phyloP scores from a whole-genome alignment of 2,888 invertebrate genomes.

The Branchellion lobata region DNA sequence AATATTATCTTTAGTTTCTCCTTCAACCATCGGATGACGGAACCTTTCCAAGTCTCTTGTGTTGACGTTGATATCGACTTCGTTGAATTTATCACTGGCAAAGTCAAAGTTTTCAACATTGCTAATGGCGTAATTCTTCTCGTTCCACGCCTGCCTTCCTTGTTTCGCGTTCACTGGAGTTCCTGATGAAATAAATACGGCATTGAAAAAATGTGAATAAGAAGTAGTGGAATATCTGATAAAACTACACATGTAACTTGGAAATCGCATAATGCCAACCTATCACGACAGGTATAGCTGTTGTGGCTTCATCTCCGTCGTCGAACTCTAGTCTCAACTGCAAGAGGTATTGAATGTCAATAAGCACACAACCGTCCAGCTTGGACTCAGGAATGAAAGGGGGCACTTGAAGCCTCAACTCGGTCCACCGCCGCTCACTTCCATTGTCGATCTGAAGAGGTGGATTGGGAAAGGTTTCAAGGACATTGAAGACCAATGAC shows the following conservation, averaged over 20 bases:
- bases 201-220: too few relatives aligned
- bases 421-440: conserved; percentile 60
- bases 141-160: conserved; percentile 24
- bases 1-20: conserved; percentile 50
- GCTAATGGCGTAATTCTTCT: conserved; percentile 31
- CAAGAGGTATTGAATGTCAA: conserved; percentile 59
- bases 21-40: conserved; percentile 50
- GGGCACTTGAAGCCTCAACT: conserved; percentile 58
- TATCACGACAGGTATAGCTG: conserved; percentile 57
- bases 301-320: conserved; percentile 55
- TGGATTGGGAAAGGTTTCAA: not conserved
- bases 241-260: too few relatives aligned
- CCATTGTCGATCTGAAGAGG: conserved; percentile 56
- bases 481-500: not conserved
- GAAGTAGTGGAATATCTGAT: too few relatives aligned
- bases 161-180: not conserved
- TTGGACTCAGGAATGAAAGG: conserved; percentile 61
- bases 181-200: too few relatives aligned
- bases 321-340: conserved; percentile 59
- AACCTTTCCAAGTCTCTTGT: conserved; percentile 47
- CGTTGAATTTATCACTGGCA: not conserved
- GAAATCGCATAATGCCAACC: too few relatives aligned
- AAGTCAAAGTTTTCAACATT: conserved; percentile 26
- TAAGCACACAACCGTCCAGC: conserved; percentile 60
- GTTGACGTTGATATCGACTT: conserved; percentile 34